Evolutionary conservation across 1,140 invertebrate species (phyloP), one percentile per base, ranked within the genome.

Genomic region (Drosophila triauraria): DNA sequence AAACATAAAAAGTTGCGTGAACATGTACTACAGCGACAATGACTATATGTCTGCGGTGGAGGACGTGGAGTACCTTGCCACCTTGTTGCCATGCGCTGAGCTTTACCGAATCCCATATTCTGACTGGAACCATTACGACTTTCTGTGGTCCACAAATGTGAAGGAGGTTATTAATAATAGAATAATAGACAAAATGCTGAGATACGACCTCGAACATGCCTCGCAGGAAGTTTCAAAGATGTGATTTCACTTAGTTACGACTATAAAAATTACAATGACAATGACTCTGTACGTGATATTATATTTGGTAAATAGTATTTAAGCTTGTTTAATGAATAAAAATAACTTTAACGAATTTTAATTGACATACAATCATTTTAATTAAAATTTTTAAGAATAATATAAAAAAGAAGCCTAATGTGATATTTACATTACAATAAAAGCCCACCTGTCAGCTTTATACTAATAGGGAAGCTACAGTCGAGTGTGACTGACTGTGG

Each of bases 21-120:
- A 94, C 7, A 79, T 97, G 30, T 95, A 95, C 78, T 96, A 94
- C 75, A 95, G 95, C 56, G 92, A 94, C 2, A 94, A 95, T 46
- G 96, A 97, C 77, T 94, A 94, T 93, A 91, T 95, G 42, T 94
- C 94, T 9, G 91, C 93, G n/a, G 93, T 94, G 10, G 92, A 92
- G 56, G 95, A 94, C 80, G 93, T 94, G 0, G 85, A 92, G 17
- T 82, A 79, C 51, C 69, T 95, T 30, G 93, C 92, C 25, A 85
- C 85, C 1, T 71, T 93, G 35, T 75, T 95, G 6, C 85, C 85
- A 0, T 94, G 80, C 80, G 47, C 74, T 86, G 27, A 93, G 81
- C 51, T 92, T 75, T 62, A 93, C 93, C 74, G 91, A 60, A 77
- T 95, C 17, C 91, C 93, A 2, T 86, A 91, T 48, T 62, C 88